Percentiles rank a stretch among this genome's conserved stretches.
phyloP scores from a whole-genome alignment of 2,113 vertebrate genomes.

The Protobothrops mucrosquamatus region DNA sequence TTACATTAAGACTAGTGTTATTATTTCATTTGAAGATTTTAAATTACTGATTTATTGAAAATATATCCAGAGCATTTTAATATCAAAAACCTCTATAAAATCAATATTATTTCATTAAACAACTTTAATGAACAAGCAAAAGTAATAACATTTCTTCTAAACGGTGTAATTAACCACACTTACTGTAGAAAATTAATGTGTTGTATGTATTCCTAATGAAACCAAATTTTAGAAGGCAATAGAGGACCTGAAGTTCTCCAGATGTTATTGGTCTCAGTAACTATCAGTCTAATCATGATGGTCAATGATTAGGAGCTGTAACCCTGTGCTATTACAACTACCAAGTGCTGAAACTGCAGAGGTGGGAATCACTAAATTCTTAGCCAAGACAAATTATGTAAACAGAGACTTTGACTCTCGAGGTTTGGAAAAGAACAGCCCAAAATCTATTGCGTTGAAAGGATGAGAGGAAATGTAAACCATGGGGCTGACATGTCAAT shows the following conservation, averaged over 20 bases:
- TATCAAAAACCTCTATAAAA: neutral
- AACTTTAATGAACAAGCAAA: neutral
- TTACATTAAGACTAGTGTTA: neutral
- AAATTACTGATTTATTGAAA: neutral
- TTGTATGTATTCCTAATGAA: neutral
- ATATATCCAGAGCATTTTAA: neutral
- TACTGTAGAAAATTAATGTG: neutral
- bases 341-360: neutral
- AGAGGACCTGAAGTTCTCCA: neutral
- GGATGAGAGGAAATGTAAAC: neutral
- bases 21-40: neutral
- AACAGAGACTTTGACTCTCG: neutral
- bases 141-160: neutral
- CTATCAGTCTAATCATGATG: neutral
- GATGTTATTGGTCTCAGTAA: neutral
- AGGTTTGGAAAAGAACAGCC: neutral
- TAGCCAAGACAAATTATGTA: neutral
- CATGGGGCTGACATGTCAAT: neutral
- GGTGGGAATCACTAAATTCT: neutral
- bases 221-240: neutral
- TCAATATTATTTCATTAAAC: neutral
- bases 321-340: neutral
- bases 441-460: neutral
- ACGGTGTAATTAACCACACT: neutral
- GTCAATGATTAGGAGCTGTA: neutral